phyloP scores from a whole-genome alignment of 2,797 vertebrate species.

The Epinephelus awoara region DNA sequence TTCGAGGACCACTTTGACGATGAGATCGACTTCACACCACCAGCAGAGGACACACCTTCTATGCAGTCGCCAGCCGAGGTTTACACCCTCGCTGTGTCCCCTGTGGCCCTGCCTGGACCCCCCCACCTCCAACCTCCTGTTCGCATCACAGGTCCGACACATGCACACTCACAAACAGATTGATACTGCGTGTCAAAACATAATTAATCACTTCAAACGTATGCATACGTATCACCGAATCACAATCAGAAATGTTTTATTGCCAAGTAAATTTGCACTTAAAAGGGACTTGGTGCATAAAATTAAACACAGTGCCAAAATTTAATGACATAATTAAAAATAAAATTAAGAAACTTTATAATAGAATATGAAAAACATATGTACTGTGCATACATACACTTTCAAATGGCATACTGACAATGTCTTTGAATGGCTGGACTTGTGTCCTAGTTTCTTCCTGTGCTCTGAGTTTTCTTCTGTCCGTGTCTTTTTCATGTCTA shows the following conservation, averaged over 20 bases:
- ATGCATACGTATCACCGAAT: too few relatives aligned
- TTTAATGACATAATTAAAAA: too few relatives aligned
- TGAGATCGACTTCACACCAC: slow-evolving; percentile 97
- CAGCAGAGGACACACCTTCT: slow-evolving; percentile 97
- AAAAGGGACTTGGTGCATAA: too few relatives aligned
- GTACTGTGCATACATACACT: too few relatives aligned
- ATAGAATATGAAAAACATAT: too few relatives aligned
- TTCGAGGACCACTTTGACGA: slow-evolving; percentile 99
- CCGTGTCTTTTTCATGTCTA: neutral
- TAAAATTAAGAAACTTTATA: too few relatives aligned
- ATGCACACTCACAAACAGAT: neutral
- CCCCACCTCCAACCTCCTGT: slow-evolving; percentile 90
- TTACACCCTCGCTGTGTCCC: slow-evolving; percentile 96
- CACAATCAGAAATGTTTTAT: too few relatives aligned
- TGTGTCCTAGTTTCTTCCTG: neutral
- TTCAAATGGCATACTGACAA: neutral
- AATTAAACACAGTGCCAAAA: too few relatives aligned
- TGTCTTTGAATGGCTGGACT: neutral
- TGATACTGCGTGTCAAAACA: neutral
- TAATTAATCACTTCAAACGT: neutral
- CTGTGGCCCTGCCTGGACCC: slow-evolving; percentile 90
- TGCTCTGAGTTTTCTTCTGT: neutral
- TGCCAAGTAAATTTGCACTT: too few relatives aligned
- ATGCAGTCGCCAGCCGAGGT: slow-evolving; percentile 96
- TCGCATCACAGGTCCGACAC: slow-evolving; percentile 76